These are phyloP conservation scores for Neoniphon sammara DNA, from an alignment of 2,797 vertebrate genomes.

Conservation along the genomic window DNA sequence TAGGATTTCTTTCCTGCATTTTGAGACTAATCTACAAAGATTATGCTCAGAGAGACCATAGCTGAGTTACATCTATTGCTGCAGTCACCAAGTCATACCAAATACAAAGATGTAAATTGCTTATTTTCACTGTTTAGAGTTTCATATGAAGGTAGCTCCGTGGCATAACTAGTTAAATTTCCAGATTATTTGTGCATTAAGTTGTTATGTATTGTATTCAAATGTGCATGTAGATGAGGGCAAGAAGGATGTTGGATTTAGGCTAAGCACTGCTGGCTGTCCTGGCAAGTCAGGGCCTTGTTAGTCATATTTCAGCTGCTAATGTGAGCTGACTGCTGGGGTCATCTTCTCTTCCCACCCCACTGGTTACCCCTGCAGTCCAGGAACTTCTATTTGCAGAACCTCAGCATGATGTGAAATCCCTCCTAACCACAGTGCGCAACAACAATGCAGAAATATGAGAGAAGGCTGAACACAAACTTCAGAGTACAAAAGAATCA, in stretches of 20 bases:
- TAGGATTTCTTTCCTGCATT: background rate
- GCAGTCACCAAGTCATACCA: background rate
- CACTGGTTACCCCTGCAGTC: conserved; percentile 76
- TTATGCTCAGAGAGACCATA: background rate
- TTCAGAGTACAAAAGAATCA: conserved; percentile 34
- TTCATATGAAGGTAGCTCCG: conserved; percentile 11
- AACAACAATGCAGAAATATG: conserved; percentile 51
- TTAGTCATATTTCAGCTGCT: conserved; percentile 79
- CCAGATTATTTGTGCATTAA: conserved; percentile 42
- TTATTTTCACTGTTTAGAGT: background rate
- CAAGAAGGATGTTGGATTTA: conserved; percentile 35
- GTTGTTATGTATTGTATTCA: conserved; percentile 46
- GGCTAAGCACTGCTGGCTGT: conserved; percentile 65
- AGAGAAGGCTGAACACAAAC: conserved; percentile 41
- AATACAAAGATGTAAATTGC: background rate
- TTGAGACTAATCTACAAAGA: background rate
- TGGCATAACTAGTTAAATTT: conserved; percentile 43
- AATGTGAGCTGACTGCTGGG: conserved; percentile 80
- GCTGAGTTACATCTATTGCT: background rate
- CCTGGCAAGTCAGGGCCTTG: conserved; percentile 61
- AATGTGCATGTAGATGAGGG: conserved; percentile 52
- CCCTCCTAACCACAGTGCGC: conserved; percentile 55
- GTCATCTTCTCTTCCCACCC: conserved; percentile 74
- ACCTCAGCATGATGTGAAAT: conserved; percentile 69
- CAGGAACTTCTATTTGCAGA: conserved; percentile 76